A percentile compares a stretch with the other conserved stretches of the same genome.
Conservation (phyloP, 1,140 invertebrate species). For the Oedothorax gibbosus region DNA sequence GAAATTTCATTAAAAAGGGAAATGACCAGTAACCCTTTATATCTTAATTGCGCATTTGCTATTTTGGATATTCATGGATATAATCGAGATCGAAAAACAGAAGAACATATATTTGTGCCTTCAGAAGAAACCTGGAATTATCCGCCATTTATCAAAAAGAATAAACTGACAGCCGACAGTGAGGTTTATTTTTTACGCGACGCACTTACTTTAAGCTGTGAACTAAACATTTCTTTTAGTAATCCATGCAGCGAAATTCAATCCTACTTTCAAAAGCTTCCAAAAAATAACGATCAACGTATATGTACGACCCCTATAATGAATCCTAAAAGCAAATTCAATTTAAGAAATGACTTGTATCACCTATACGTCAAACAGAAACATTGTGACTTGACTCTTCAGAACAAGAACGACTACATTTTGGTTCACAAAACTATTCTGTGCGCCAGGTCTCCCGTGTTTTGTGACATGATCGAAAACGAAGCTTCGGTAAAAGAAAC, state of each 20-base stretch:
- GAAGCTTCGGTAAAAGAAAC: background rate
- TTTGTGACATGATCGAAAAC: constrained; percentile 9
- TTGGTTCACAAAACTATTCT: background rate
- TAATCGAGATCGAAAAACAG: too few relatives aligned
- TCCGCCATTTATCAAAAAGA: constrained; percentile 8
- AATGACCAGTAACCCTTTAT: too few relatives aligned
- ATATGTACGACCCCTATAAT: too few relatives aligned
- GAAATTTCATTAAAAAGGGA: background rate
- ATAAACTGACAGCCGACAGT: background rate
- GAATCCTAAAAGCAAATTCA: background rate
- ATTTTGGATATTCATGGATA: background rate
- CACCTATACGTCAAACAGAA: background rate
- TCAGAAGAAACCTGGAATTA: background rate
- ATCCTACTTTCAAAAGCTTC: background rate
- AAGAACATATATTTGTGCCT: background rate
- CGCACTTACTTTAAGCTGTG: constrained; percentile 1
- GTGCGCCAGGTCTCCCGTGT: constrained; percentile 3
- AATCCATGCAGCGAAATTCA: background rate
- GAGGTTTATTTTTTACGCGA: constrained; percentile 6
- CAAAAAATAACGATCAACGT: background rate
- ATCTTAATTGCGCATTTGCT: background rate
- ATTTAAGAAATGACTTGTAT: background rate
- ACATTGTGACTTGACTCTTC: constrained; percentile 13
- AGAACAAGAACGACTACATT: background rate
- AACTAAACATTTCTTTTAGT: background rate